Evolutionary conservation across 2,888 invertebrate genomes (phyloP).

Genomic region (Cepaea hortensis): DNA sequence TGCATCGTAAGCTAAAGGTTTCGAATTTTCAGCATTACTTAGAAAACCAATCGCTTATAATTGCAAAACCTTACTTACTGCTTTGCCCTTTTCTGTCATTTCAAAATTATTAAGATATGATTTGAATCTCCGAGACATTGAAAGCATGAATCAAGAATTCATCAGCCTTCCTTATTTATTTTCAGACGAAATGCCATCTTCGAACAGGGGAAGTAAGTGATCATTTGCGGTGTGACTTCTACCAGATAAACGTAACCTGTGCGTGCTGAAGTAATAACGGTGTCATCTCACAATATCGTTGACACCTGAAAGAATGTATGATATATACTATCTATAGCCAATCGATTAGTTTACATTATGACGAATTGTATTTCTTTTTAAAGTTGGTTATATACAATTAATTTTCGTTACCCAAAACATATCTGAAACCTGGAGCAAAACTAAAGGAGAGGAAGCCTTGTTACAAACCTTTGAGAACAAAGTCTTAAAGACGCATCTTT

Average conservation of each 20-base stretch:
- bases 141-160: neutral
- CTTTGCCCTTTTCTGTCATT: slow-evolving; percentile 58
- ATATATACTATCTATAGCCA: too few species aligned
- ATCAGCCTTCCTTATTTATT: slow-evolving; percentile 22
- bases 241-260: neutral
- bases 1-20: neutral
- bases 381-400: too few species aligned
- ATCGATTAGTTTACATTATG: too few species aligned
- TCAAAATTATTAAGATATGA: slow-evolving; percentile 56
- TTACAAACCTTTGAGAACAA: too few species aligned
- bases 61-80: slow-evolving; percentile 48
- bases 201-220: slow-evolving; percentile 35
- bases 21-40: slow-evolving; percentile 30
- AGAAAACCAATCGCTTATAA: slow-evolving; percentile 10
- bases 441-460: too few species aligned
- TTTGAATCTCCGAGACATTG: slow-evolving; percentile 55
- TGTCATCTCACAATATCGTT: neutral
- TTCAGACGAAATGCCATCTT: slow-evolving; percentile 7
- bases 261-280: neutral
- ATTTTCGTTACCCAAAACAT: too few species aligned
- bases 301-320: too few species aligned
- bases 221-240: neutral
- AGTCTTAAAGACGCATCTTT: too few species aligned
- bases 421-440: too few species aligned
- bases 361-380: too few species aligned